A percentile compares a stretch with the other conserved stretches of the same genome.
Evolutionary conservation across 1,140 invertebrate species (phyloP).

Genomic region (Listronotus bonariensis): DNA sequence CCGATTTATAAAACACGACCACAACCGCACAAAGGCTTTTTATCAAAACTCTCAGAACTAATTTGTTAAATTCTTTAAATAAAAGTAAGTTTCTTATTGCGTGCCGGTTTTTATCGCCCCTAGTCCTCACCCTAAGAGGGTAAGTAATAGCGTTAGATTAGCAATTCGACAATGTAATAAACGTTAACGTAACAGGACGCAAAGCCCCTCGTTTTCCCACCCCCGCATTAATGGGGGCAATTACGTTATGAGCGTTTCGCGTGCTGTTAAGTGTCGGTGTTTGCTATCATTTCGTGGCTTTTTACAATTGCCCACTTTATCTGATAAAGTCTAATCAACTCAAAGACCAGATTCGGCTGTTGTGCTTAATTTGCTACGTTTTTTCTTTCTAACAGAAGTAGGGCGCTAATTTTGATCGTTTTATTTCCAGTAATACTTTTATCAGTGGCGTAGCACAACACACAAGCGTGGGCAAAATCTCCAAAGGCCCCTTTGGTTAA

Average conservation of each 20-base stretch:
- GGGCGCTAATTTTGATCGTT: slow-evolving; percentile 4
- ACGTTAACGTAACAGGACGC: slow-evolving; percentile 30
- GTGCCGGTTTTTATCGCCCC: slow-evolving; percentile 11
- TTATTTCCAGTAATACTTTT: too few species aligned
- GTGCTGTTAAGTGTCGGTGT: slow-evolving; percentile 38
- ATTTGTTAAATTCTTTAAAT: slow-evolving; percentile 15
- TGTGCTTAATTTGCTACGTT: slow-evolving; percentile 26
- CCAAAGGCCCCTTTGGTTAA: too few species aligned
- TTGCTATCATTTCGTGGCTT: slow-evolving; percentile 40
- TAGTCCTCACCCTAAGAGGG: slow-evolving; percentile 4
- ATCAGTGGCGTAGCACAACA: too few species aligned
- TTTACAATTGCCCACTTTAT: slow-evolving; percentile 36
- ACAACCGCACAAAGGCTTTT: not conserved
- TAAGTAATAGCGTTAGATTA: slow-evolving; percentile 39
- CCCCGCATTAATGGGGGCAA: slow-evolving; percentile 30
- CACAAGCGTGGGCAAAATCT: too few species aligned
- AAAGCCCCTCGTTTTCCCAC: slow-evolving; percentile 18
- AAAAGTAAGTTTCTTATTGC: slow-evolving; percentile 12
- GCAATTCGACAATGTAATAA: slow-evolving; percentile 39
- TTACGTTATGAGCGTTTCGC: slow-evolving; percentile 40
- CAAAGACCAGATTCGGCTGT: slow-evolving; percentile 21
- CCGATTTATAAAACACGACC: not conserved
- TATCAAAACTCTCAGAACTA: slow-evolving; percentile 5
- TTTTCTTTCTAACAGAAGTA: not conserved
- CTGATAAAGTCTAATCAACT: slow-evolving; percentile 17